Conservation (phyloP, 2,888 invertebrate species). For the Cantharis flavilabris region DNA sequence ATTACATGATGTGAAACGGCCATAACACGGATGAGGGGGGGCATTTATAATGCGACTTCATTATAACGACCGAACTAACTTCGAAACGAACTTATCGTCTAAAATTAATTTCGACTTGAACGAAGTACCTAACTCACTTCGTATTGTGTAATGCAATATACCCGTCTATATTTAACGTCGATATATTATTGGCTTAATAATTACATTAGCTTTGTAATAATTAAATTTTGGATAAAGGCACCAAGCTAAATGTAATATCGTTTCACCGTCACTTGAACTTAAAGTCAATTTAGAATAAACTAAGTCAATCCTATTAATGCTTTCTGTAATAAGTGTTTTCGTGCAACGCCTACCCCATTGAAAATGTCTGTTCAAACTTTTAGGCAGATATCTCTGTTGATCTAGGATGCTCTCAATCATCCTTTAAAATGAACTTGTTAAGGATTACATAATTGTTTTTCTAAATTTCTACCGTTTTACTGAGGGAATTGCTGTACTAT, state of each 20-base stretch:
- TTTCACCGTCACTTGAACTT: conserved; percentile 2
- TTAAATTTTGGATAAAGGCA: conserved; percentile 11
- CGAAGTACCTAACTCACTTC: neutral
- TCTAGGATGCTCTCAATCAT: neutral
- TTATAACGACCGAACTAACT: neutral
- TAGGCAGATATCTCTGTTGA: neutral
- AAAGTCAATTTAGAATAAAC: conserved; percentile 5
- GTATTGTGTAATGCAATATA: conserved; percentile 7
- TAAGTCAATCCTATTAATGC: conserved; percentile 10
- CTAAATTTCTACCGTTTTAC: neutral
- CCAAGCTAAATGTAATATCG: conserved; percentile 14
- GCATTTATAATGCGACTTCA: neutral
- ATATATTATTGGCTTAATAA: conserved; percentile 15
- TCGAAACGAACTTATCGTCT: neutral
- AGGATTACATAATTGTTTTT: neutral
- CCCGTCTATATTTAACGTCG: conserved; percentile 7
- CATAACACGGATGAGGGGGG: too few species aligned
- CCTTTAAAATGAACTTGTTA: neutral
- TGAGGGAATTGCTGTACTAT: neutral
- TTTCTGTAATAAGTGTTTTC: neutral
- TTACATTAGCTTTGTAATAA: conserved; percentile 14
- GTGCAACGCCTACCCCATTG: neutral
- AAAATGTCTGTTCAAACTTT: neutral
- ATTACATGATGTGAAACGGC: neutral
- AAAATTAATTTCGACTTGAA: neutral